Percentiles rank a stretch among this genome's conserved stretches.
Conservation (phyloP, 2,797 vertebrate genomes). For the Pachyuromys duprasi region DNA sequence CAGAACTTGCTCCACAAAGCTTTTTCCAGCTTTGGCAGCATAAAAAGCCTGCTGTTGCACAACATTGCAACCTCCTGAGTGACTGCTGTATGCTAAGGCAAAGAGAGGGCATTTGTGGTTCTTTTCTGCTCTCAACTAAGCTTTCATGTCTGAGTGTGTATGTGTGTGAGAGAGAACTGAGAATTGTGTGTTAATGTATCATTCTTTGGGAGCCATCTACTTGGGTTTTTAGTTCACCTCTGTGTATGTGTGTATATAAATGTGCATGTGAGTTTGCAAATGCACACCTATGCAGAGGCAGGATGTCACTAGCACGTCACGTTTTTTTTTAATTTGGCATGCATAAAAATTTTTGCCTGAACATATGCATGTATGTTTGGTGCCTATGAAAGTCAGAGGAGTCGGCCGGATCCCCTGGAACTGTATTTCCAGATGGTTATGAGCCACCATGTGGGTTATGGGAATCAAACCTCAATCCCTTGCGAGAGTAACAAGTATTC, state of each 20-base stretch:
- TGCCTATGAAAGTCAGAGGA: not conserved
- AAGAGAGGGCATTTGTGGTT: not conserved
- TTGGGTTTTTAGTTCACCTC: too few species aligned
- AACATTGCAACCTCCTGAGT: not conserved
- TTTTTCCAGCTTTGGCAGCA: not conserved
- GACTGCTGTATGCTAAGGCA: conserved; percentile 4
- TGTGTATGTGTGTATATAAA: not conserved
- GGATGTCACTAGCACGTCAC: not conserved
- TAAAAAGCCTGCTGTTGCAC: not conserved
- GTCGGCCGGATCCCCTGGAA: not conserved
- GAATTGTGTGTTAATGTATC: not conserved
- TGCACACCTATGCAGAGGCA: not conserved
- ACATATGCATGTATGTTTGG: not conserved
- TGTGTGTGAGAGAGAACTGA: not conserved
- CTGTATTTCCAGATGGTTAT: not conserved
- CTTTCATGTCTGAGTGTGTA: not conserved
- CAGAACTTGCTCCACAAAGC: not conserved
- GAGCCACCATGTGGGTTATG: not conserved
- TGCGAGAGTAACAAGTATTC: not conserved
- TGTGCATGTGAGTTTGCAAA: not conserved
- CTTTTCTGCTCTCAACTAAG: not conserved
- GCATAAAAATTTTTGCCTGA: not conserved
- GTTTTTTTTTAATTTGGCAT: not conserved
- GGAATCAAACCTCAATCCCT: not conserved
- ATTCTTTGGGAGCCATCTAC: not conserved